Conservation (phyloP, 1,140 invertebrate genomes). For the Leptopilina boulardi region DNA sequence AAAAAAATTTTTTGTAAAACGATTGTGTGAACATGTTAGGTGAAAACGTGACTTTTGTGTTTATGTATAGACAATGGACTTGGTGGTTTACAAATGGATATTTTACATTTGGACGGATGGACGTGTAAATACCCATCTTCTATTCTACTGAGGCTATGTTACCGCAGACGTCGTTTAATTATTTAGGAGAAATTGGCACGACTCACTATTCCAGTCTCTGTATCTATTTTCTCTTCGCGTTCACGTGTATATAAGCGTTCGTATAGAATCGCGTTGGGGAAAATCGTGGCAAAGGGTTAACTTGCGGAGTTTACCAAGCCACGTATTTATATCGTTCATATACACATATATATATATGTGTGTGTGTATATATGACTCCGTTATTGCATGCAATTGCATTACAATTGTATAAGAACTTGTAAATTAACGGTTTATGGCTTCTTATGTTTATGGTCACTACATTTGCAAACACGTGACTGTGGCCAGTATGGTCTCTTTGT, state of each 20-base stretch:
- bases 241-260: background rate
- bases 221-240: background rate
- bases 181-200: slow-evolving; percentile 20
- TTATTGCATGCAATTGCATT: slow-evolving; percentile 18
- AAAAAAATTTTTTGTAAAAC: background rate
- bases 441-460: slow-evolving; percentile 27
- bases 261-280: background rate
- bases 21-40: background rate
- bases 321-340: slow-evolving; percentile 4
- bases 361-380: background rate
- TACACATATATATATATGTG: no score
- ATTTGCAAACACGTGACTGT: slow-evolving; percentile 28
- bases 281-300: background rate
- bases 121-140: background rate
- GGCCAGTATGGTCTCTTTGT: slow-evolving; percentile 7
- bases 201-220: background rate
- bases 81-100: background rate
- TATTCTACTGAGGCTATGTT: background rate
- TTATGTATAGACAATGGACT: background rate
- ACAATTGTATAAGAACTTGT: slow-evolving; percentile 30
- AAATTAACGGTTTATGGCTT: slow-evolving; percentile 15
- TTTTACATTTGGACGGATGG: background rate
- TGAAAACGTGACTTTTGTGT: background rate
- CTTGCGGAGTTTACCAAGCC: background rate
- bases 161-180: slow-evolving; percentile 14